A percentile compares a stretch with the other conserved stretches of the same genome.
phyloP scores from a whole-genome alignment of 2,113 vertebrate species.

The Tamias sibiricus region DNA sequence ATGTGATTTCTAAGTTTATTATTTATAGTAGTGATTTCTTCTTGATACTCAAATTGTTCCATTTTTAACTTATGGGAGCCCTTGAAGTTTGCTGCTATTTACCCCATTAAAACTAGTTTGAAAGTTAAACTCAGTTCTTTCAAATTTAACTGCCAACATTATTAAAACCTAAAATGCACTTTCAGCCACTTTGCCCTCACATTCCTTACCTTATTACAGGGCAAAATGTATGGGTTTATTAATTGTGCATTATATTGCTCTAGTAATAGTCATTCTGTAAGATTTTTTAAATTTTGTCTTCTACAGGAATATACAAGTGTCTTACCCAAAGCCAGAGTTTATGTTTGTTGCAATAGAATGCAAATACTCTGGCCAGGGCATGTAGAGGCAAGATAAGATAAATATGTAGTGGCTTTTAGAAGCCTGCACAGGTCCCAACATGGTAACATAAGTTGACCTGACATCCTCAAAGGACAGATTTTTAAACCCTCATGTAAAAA shows the following conservation, averaged over 20 bases:
- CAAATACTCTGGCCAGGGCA: neutral
- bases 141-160: neutral
- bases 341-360: neutral
- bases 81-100: neutral
- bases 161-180: slow-evolving; percentile 5
- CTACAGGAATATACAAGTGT: neutral
- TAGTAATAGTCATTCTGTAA: neutral
- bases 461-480: neutral
- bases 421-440: neutral
- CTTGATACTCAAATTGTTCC: neutral
- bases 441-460: neutral
- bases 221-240: neutral
- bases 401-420: neutral
- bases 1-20: neutral
- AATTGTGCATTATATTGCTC: neutral
- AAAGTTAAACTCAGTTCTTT: neutral
- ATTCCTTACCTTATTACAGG: neutral
- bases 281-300: neutral
- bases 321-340: neutral
- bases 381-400: neutral
- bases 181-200: neutral
- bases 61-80: neutral
- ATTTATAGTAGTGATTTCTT: neutral
- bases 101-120: neutral
- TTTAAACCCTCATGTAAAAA: neutral